Conservation (phyloP, 2,113 vertebrate genomes). For the Planiliza haematocheilus region DNA sequence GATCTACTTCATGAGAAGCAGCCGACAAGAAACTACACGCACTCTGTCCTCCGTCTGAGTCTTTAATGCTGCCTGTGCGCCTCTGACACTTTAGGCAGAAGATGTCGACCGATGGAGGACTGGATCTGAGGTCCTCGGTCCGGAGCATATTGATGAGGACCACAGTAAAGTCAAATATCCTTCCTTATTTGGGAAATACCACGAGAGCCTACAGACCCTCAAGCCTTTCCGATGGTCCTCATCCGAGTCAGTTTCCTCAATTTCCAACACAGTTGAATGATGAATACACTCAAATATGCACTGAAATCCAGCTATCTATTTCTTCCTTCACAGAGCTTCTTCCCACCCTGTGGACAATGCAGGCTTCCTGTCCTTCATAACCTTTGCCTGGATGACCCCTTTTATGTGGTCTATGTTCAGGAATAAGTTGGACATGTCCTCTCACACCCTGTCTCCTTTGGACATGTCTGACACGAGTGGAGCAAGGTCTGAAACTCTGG, state of each 20-base stretch:
- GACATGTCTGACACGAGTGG: slow-evolving; percentile 76
- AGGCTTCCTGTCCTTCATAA: slow-evolving; percentile 83
- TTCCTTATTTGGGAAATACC: slow-evolving; percentile 75
- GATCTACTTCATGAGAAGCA: background rate
- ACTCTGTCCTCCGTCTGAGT: background rate
- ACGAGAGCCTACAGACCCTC: slow-evolving; percentile 79
- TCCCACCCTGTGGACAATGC: slow-evolving; percentile 82
- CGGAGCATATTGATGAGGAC: slow-evolving; percentile 49
- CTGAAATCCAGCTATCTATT: too few species aligned
- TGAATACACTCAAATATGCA: too few species aligned
- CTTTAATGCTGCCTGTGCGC: background rate
- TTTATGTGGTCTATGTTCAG: slow-evolving; percentile 82
- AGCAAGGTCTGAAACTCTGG: slow-evolving; percentile 76
- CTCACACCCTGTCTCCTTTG: slow-evolving; percentile 73
- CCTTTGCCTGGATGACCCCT: slow-evolving; percentile 83
- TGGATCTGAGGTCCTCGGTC: slow-evolving; percentile 17
- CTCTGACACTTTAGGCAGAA: slow-evolving; percentile 15
- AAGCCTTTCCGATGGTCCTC: slow-evolving; percentile 66
- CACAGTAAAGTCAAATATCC: slow-evolving; percentile 34
- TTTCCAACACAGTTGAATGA: background rate
- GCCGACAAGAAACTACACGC: background rate
- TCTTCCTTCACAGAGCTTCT: too few species aligned
- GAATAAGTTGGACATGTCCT: slow-evolving; percentile 72
- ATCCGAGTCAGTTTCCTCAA: slow-evolving; percentile 44
- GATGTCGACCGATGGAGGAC: slow-evolving; percentile 27